Evolutionary conservation across 2,113 vertebrate genomes (phyloP).

Genomic region (Electrona antarctica): DNA sequence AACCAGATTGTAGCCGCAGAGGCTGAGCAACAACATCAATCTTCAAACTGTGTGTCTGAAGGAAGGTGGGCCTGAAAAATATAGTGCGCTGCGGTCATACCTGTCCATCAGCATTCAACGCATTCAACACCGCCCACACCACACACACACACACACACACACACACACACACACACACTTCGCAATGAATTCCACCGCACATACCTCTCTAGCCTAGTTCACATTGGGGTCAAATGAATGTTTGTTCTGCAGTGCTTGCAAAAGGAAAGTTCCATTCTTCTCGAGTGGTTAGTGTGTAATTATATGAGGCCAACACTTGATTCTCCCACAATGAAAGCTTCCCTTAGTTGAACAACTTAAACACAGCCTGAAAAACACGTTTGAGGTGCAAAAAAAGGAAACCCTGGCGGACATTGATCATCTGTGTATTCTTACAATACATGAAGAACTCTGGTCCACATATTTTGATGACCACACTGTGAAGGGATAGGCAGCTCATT

Average conservation of each 20-base stretch:
- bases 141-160: too few species aligned
- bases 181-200: too few species aligned
- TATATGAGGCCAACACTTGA: too few species aligned
- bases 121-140: slow-evolving; percentile 9
- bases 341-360: too few species aligned
- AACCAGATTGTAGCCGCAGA: slow-evolving; percentile 42
- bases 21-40: slow-evolving; percentile 43
- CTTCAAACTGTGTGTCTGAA: slow-evolving; percentile 31
- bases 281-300: too few species aligned
- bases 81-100: neutral
- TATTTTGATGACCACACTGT: slow-evolving; percentile 16
- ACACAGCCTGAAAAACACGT: neutral
- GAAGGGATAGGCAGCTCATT: neutral
- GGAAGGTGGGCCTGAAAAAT: slow-evolving; percentile 14
- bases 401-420: neutral
- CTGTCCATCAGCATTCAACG: slow-evolving; percentile 47
- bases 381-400: too few species aligned
- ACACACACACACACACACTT: too few species aligned
- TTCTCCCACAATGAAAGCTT: too few species aligned
- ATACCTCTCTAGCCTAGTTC: neutral
- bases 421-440: neutral
- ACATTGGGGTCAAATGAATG: too few species aligned
- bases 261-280: too few species aligned
- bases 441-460: slow-evolving; percentile 13
- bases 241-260: too few species aligned